A percentile compares a stretch with the other conserved stretches of the same genome.
Evolutionary conservation across 2,797 vertebrate genomes (phyloP).

Genomic region (Alcedo quadribrachys): DNA sequence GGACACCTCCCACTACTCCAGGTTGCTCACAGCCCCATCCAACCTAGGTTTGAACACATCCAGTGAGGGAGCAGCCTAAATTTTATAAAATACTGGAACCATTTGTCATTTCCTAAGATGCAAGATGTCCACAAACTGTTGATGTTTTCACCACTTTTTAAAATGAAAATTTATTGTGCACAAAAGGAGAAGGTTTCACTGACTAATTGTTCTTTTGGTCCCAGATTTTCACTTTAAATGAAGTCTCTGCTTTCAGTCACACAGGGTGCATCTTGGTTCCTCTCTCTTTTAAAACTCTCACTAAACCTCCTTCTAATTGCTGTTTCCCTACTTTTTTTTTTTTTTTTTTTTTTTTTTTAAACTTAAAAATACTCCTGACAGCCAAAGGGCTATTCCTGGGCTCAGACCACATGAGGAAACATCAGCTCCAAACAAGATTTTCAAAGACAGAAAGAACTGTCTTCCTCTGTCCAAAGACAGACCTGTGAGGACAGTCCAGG

Average conservation of each 20-base stretch:
- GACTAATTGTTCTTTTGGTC: background rate
- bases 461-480: background rate
- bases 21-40: too few species aligned
- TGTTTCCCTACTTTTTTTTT: background rate
- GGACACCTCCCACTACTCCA: too few species aligned
- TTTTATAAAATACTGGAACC: background rate
- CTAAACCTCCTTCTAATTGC: background rate
- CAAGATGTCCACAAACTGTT: background rate
- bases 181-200: background rate
- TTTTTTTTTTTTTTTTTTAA: background rate
- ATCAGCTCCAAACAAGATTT: background rate
- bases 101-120: fast-evolving
- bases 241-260: background rate
- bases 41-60: too few species aligned
- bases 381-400: background rate
- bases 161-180: background rate
- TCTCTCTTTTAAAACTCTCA: background rate
- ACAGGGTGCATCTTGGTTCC: background rate
- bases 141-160: background rate
- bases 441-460: background rate
- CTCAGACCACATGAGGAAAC: background rate
- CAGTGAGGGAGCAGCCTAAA: too few species aligned
- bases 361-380: background rate
- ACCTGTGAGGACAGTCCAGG: background rate
- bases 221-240: background rate